Evolutionary conservation across 64 coral and sea anemone species (phyloP), one percentile per base, ranked within the genome.

Genomic region (Pocillopora damicornis): DNA sequence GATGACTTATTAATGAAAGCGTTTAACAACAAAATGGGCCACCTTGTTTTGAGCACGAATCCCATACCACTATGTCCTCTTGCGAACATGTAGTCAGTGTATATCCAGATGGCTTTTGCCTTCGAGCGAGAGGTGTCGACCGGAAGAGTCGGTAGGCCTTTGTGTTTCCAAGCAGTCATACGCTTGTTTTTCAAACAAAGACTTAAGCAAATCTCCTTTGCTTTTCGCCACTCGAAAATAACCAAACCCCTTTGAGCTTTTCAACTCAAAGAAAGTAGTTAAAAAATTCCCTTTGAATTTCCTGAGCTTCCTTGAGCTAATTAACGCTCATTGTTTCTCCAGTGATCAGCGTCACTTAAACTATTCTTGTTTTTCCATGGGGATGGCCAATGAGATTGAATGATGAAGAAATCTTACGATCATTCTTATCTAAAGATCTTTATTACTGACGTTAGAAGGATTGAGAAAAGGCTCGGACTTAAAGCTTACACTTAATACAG

Each of bases 1-100:
- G 87, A 93, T 93, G 91, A 83, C 72, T 76, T 89, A 87, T 93
- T 93, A 93, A 93, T 93, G 35, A 75, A 89, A 78, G 87, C 91
- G 67, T 93, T 93, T 93, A 93, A 84, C 87, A 68, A 74, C 81
- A 67, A 89, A 51, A 23, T 61, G 87, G 87, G 87, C 79, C 87
- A 84, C 79, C 87, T 72, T 89, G 37, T 78, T 36, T 9, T 42
- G 25, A 69, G 0, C 15, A 34, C 20, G 2, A 1, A 76, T 37
- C 35, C 4, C 11, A 58, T 61, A 22, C 35, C 11, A 11, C 38
- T 51, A 7, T 14, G 38, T 63, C 56, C 22, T 6, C 30, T 58
- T 81, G 11, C 51, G 36, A 84, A 62, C 5, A 25, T 8, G 36
- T 17, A 30, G 60, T n/a, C 60, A 84, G 64, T 35, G 60, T 22